These are phyloP conservation scores for Drosophila rellima DNA, from an alignment of 2,888 invertebrate genomes.

Conservation along the genomic window DNA sequence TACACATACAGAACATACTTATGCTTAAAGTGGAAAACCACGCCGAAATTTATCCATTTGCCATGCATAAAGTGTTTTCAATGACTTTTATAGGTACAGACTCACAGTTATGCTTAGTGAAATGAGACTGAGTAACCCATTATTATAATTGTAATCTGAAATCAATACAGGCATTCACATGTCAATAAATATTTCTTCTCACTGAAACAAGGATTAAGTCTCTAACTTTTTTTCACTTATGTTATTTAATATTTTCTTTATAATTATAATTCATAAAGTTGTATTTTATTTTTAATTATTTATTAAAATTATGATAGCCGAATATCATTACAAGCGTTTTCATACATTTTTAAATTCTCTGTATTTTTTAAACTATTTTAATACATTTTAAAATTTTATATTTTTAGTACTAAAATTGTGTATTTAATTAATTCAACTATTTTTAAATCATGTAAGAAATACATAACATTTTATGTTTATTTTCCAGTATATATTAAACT, in stretches of 20 bases:
- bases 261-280: not conserved
- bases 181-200: not conserved
- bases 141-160: constrained; percentile 29
- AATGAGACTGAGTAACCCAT: constrained; percentile 20
- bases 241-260: not conserved
- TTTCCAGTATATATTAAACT: not conserved
- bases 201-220: not conserved
- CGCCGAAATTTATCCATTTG: constrained; percentile 30
- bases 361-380: too few species aligned
- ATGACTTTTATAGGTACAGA: constrained; percentile 36
- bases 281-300: too few species aligned
- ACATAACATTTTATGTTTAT: not conserved
- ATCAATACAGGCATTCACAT: not conserved
- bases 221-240: not conserved
- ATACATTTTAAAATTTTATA: too few species aligned
- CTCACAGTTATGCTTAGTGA: constrained; percentile 11
- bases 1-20: constrained; percentile 12
- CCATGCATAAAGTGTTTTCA: constrained; percentile 29
- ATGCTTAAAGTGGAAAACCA: not conserved
- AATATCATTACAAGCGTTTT: too few species aligned
- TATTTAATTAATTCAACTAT: too few species aligned
- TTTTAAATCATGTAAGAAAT: too few species aligned
- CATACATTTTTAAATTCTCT: too few species aligned
- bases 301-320: too few species aligned
- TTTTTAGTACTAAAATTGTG: too few species aligned